These are phyloP conservation scores for Notolabrus celidotus DNA, from an alignment of 2,797 vertebrate species.

Conservation along the genomic window DNA sequence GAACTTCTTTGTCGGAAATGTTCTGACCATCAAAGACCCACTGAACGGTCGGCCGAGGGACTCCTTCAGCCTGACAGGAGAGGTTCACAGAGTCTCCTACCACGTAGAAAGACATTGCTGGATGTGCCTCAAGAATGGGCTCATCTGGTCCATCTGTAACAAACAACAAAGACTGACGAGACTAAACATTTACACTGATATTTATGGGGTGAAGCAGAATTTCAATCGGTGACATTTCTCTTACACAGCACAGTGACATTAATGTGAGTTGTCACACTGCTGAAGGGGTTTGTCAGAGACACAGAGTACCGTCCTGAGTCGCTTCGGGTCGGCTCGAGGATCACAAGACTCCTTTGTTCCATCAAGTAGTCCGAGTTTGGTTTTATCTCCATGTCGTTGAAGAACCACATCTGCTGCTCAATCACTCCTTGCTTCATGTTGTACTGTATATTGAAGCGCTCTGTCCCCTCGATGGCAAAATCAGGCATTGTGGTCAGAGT, in stretches of 20 bases:
- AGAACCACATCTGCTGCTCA: constrained; percentile 80
- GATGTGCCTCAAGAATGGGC: constrained; percentile 64
- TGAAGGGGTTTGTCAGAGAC: constrained; percentile 85
- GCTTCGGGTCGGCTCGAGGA: constrained; percentile 64
- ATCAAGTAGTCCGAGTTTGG: constrained; percentile 61
- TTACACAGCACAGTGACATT: constrained; percentile 86
- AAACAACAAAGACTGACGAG: constrained; percentile 14
- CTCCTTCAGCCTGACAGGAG: constrained; percentile 81
- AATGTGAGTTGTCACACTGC: constrained; percentile 28
- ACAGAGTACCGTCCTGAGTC: constrained; percentile 85
- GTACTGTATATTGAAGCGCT: constrained; percentile 75
- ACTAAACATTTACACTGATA: background rate
- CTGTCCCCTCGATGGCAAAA: constrained; percentile 63
- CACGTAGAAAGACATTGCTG: constrained; percentile 68
- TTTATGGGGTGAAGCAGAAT: background rate
- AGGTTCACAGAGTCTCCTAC: constrained; percentile 74
- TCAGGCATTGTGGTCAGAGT: constrained; percentile 38
- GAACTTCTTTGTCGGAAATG: constrained; percentile 62
- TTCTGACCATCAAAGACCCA: constrained; percentile 80
- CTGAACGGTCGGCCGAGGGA: constrained; percentile 74
- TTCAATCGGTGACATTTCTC: constrained; percentile 27
- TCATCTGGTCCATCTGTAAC: constrained; percentile 87
- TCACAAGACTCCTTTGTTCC: constrained; percentile 65
- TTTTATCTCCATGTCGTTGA: constrained; percentile 64
- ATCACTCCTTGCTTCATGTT: constrained; percentile 67